Evolutionary conservation across 2,888 invertebrate species (phyloP).

Genomic region (Aleiodes testaceus): DNA sequence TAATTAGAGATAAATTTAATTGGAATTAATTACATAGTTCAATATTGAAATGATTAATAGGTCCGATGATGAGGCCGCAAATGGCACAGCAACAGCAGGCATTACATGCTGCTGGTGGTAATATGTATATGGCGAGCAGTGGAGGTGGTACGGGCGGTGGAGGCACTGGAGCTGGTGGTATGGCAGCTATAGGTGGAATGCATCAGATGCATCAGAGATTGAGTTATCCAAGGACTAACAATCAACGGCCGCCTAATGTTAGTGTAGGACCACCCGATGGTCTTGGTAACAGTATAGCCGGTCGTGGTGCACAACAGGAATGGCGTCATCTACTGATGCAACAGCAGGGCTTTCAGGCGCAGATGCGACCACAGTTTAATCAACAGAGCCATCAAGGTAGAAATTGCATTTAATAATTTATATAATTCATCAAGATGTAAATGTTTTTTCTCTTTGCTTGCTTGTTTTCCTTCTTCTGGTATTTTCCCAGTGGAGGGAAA

Average conservation of each 20-base stretch:
- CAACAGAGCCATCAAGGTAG: constrained; percentile 73
- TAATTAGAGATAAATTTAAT: constrained; percentile 9
- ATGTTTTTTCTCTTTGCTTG: no score
- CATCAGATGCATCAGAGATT: constrained; percentile 71
- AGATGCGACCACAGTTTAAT: constrained; percentile 73
- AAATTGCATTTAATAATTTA: constrained; percentile 35
- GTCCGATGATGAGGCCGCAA: constrained; percentile 82
- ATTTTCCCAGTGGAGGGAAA: no score
- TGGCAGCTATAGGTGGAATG: constrained; percentile 72
- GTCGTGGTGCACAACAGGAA: constrained; percentile 73
- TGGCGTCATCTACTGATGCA: constrained; percentile 81
- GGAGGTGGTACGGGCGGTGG: constrained; percentile 48
- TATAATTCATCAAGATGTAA: background rate
- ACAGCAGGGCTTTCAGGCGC: constrained; percentile 73
- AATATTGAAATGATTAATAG: constrained; percentile 61
- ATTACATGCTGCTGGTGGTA: constrained; percentile 69
- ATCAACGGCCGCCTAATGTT: constrained; percentile 78
- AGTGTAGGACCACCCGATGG: constrained; percentile 76
- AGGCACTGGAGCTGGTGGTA: constrained; percentile 63
- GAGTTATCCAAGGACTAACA: constrained; percentile 72
- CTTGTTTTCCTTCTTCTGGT: background rate
- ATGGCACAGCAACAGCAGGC: constrained; percentile 77
- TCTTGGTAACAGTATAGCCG: constrained; percentile 74
- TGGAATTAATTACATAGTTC: constrained; percentile 15
- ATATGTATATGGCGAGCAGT: constrained; percentile 70